Evolutionary conservation across 2,888 invertebrate species (phyloP).

Genomic region (Chrysomela aeneicollis): DNA sequence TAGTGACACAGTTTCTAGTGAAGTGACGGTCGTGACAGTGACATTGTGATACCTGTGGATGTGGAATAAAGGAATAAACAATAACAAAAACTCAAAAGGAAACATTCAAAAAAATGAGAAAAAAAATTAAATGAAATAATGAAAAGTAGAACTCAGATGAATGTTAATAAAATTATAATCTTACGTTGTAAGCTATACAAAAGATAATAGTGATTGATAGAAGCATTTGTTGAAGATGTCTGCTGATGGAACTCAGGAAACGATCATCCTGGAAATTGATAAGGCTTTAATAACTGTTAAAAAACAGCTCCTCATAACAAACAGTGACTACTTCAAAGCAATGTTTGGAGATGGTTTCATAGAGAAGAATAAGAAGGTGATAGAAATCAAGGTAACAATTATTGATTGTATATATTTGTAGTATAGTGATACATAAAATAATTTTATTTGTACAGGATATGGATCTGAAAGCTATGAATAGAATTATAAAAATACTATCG

Average conservation of each 20-base stretch:
- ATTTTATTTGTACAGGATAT: constrained; percentile 55
- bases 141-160: too few relatives aligned
- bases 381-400: constrained; percentile 57
- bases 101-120: too few relatives aligned
- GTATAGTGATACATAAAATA: not conserved
- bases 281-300: constrained; percentile 36
- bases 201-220: too few relatives aligned
- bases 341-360: constrained; percentile 62
- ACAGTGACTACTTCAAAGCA: constrained; percentile 62
- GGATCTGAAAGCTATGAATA: constrained; percentile 55
- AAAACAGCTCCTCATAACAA: constrained; percentile 49
- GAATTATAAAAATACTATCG: constrained; percentile 54
- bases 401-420: not conserved
- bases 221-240: constrained; percentile 27
- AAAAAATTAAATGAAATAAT: too few relatives aligned
- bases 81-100: too few relatives aligned
- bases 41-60: too few relatives aligned
- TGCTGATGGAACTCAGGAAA: constrained; percentile 23
- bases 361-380: constrained; percentile 54
- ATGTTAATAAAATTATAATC: too few relatives aligned
- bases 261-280: constrained; percentile 40
- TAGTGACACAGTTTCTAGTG: too few relatives aligned
- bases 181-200: too few relatives aligned
- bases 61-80: too few relatives aligned
- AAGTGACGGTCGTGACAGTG: too few relatives aligned